Evolutionary conservation across 2,797 vertebrate species (phyloP), one percentile per base, ranked within the genome.

Genomic region (Pitangus sulphuratus): DNA sequence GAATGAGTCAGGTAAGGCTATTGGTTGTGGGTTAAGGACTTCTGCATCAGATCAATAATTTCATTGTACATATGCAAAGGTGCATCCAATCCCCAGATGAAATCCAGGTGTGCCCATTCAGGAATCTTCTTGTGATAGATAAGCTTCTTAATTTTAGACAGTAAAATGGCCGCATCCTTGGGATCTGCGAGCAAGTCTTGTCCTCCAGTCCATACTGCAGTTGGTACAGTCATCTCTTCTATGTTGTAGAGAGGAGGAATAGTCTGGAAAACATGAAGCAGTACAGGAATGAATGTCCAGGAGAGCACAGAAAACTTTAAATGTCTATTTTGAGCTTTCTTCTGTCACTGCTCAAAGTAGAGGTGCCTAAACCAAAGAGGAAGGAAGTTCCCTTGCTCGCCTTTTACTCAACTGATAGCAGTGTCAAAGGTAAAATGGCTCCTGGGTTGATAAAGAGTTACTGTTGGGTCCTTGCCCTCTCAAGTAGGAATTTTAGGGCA

Each of bases 101-200:
- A 99, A 91, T 99, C 99, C 90, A 99, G 95, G 62, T 99, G 99
- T 61, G 99, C 98, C 98, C 99, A 99, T 84, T 99, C 97, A 11
- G 98, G 87, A 60, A 99, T 98, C 60, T 96, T 78, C 60, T 98
- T 98, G 89, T 99, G 98, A 91, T 97, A 99, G 37, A 98, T 96
- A 68, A 99, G 92, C 35, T 98, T 98, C 40, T 98, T 82, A 61
- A 99, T 97, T 96, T 98, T 96, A 33, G 98, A 98, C 33, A 99
- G 98, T 39, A 99, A 98, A 71, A 98, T 31, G 5, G 95, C 96
- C 0, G 95, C 48, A 15, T 99, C 99, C 84, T 97, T 97, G 39
- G 98, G 97, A 92, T 99, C 98, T 14, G 99, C 98, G 1, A 99
- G 96, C 17, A 97, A 97, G 95, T 99, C 99, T 0, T 97, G 98